Base-by-base conservation (phyloP, 1,140 invertebrate genomes). In the Drosophila lini region DNA sequence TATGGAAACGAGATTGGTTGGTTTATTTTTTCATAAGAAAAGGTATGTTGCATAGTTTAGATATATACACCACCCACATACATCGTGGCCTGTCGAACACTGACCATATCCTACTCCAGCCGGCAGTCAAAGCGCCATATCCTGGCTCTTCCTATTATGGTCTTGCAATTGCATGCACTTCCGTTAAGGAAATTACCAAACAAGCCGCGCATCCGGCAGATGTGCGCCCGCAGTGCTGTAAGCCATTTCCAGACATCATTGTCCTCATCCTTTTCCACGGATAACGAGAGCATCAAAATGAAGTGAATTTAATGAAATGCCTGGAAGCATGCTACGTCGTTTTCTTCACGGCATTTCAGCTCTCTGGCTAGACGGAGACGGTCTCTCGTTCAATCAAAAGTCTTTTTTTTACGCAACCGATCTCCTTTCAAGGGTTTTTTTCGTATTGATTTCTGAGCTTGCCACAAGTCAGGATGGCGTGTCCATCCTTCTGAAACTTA, bases 161-260 rank as follows among this genome's bases (percentile, higher is more conserved):
- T 69, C 63, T 63, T 62, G 65, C 70, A 73, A 74, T 83, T 81
- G 82, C 84, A 81, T 89, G 80, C 67, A 79, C 85, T 89, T 89
- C 84, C 84, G 84, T 78, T 80, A 84, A 89, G 84, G 84, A 89
- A 89, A 89, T 89, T 89, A 73, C 84, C 84, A 89, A 89, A 89
- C 84, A 89, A 89, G 78, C 80, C 78, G 85, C 80, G 85, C 78
- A 84, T 89, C 84, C 84, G 84, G 85, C 69, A 57, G 80, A 89
- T 89, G 79, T 88, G 84, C 81, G 81, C 80, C 80, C 86, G 78
- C 63, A 81, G 79, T 69, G 36, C 62, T 68, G 63, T 58, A 44
- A 65, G 22, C 71, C 77, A 67, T 36, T 65, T 59, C 58, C 77
- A 73, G 74, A 48, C 61, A 22, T 74, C 55, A 60, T 61, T 74